phyloP scores from a whole-genome alignment of 1,140 invertebrate species.

The Drosophila malerkotliana region DNA sequence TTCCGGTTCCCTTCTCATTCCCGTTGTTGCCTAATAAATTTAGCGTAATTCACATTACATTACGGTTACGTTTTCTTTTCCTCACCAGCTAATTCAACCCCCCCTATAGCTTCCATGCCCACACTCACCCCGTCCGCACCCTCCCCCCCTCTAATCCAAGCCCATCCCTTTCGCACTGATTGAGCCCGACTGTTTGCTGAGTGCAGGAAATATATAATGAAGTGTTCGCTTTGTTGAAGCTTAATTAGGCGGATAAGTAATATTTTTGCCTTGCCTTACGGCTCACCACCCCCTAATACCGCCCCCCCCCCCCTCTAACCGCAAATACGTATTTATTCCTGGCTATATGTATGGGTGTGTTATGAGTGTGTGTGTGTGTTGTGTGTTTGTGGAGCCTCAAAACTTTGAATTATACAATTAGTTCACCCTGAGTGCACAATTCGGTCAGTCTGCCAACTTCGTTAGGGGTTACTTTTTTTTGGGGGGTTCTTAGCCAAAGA shows the following conservation, averaged over 20 bases:
- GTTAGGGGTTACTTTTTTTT: conserved; percentile 16
- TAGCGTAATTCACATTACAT: conserved; percentile 75
- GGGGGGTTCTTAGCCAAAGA: neutral
- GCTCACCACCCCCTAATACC: neutral
- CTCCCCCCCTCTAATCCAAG: neutral
- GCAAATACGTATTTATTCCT: too few species aligned
- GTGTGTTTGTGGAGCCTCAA: conserved; percentile 9
- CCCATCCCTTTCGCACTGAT: conserved; percentile 18
- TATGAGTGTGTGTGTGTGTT: conserved; percentile 9
- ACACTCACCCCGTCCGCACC: neutral
- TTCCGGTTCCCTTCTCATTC: conserved; percentile 45
- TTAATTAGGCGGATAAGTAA: conserved; percentile 82
- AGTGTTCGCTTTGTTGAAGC: conserved; percentile 78
- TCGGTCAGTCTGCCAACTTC: conserved; percentile 41
- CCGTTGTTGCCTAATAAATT: conserved; percentile 73
- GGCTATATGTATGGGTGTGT: neutral
- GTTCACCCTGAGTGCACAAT: conserved; percentile 73
- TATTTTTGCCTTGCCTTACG: conserved; percentile 61
- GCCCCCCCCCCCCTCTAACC: conserved; percentile 1
- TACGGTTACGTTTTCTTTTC: conserved; percentile 57
- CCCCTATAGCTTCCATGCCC: neutral
- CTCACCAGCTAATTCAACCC: conserved; percentile 13
- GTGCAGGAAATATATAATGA: conserved; percentile 78
- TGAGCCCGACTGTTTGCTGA: conserved; percentile 29
- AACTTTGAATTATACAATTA: conserved; percentile 72